phyloP scores from a whole-genome alignment of 2,888 invertebrate genomes.

The Drosophila ustulata region DNA sequence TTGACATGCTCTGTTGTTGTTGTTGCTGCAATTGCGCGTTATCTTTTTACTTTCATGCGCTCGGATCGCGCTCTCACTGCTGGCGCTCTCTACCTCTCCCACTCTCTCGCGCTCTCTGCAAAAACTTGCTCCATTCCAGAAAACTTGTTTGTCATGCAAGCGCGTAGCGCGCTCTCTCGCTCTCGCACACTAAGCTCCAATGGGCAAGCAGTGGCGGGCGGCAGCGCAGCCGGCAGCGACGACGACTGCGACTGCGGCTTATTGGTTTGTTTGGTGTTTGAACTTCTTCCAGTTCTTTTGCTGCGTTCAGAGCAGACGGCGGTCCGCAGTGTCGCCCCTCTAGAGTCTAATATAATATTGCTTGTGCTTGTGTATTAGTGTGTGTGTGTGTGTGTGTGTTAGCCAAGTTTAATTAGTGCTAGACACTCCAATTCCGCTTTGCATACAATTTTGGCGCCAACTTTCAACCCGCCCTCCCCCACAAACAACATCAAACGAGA shows the following conservation, averaged over 20 bases:
- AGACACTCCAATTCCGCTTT: slow-evolving; percentile 66
- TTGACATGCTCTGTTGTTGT: slow-evolving; percentile 19
- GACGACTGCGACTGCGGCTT: slow-evolving; percentile 48
- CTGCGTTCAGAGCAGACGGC: slow-evolving; percentile 82
- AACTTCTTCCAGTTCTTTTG: slow-evolving; percentile 77
- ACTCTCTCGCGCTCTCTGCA: slow-evolving; percentile 24
- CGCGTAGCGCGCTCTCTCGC: slow-evolving; percentile 27
- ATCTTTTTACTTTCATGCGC: slow-evolving; percentile 75
- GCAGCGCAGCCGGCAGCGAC: slow-evolving; percentile 10
- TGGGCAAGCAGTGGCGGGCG: slow-evolving; percentile 17
- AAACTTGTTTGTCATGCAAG: slow-evolving; percentile 65
- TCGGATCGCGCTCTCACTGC: slow-evolving; percentile 54
- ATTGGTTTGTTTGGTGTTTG: slow-evolving; percentile 70
- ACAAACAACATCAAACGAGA: slow-evolving; percentile 1
- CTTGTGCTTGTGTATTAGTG: background rate
- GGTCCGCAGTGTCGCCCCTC: slow-evolving; percentile 83
- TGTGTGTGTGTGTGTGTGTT: slow-evolving; percentile 37
- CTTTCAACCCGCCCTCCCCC: slow-evolving; percentile 13
- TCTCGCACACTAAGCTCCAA: slow-evolving; percentile 26
- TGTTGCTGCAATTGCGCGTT: slow-evolving; percentile 74
- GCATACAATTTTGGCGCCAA: slow-evolving; percentile 72
- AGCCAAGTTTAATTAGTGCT: slow-evolving; percentile 63
- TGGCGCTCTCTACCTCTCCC: slow-evolving; percentile 25
- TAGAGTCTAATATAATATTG: slow-evolving; percentile 24
- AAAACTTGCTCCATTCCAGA: slow-evolving; percentile 54